Conservation (phyloP, 2,888 invertebrate genomes). For the Trissoscelio sp. region DNA sequence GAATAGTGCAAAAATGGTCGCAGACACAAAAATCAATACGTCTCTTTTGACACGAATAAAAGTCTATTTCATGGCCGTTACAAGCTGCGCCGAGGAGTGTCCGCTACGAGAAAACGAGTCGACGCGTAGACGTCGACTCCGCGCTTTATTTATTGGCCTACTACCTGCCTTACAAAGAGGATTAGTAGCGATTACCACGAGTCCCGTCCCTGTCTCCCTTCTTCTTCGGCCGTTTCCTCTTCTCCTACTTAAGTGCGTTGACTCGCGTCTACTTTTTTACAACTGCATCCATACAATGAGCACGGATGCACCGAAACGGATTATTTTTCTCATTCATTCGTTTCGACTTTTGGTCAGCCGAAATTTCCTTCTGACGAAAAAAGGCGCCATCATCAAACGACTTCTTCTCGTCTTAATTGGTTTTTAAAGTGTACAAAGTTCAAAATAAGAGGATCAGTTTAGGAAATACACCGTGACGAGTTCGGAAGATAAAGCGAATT, state of each 20-base stretch:
- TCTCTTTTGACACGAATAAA: slow-evolving; percentile 68
- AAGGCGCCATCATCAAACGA: not conserved
- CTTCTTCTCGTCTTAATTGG: too few species aligned
- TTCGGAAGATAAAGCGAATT: too few species aligned
- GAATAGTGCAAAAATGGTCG: slow-evolving; percentile 59
- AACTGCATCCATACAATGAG: not conserved
- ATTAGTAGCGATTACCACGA: slow-evolving; percentile 68
- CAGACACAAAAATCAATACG: slow-evolving; percentile 68
- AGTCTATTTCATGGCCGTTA: slow-evolving; percentile 65
- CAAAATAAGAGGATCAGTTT: not conserved
- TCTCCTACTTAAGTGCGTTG: slow-evolving; percentile 35
- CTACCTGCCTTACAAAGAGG: slow-evolving; percentile 69
- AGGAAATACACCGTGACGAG: too few species aligned
- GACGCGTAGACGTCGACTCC: slow-evolving; percentile 56
- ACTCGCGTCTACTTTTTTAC: slow-evolving; percentile 56
- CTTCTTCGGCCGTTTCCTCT: not conserved
- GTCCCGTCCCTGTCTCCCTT: slow-evolving; percentile 7
- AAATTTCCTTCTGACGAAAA: too few species aligned
- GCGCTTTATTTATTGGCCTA: slow-evolving; percentile 68
- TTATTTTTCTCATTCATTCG: too few species aligned
- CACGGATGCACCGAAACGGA: slow-evolving; percentile 5
- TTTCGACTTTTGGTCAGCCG: too few species aligned
- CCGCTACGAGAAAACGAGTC: slow-evolving; percentile 58
- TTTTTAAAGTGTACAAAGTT: not conserved
- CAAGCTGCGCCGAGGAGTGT: slow-evolving; percentile 58